phyloP scores from a whole-genome alignment of 2,797 vertebrate genomes.

The Petrocephalus schoutedeni region DNA sequence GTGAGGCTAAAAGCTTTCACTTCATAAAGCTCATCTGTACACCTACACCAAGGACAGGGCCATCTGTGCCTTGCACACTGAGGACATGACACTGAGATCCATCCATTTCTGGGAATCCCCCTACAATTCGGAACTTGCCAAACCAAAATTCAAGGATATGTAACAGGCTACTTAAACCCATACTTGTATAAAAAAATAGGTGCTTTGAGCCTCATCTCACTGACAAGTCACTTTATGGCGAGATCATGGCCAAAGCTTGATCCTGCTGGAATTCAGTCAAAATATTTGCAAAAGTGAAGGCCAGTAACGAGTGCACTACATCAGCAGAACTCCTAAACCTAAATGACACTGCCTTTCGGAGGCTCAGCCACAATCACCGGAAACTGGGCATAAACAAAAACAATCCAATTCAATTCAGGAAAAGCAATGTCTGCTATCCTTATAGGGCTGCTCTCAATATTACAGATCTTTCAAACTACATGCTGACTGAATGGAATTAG shows the following conservation, averaged over 20 bases:
- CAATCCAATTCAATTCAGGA: not conserved
- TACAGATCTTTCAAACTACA: not conserved
- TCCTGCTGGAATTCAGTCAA: not conserved
- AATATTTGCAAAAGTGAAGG: not conserved
- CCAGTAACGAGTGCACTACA: not conserved
- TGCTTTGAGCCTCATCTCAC: not conserved
- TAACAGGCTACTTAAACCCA: not conserved
- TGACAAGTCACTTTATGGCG: not conserved
- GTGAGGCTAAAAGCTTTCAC: not conserved
- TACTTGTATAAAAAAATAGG: not conserved
- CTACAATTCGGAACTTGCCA: not conserved
- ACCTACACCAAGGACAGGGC: slow-evolving; percentile 5
- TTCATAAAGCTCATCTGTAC: not conserved
- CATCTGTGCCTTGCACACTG: not conserved
- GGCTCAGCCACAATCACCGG: not conserved
- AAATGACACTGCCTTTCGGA: not conserved
- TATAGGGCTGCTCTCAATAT: not conserved
- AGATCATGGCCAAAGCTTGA: not conserved
- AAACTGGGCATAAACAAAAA: not conserved
- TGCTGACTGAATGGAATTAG: slow-evolving; percentile 23
- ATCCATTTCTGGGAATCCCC: not conserved
- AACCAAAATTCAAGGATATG: not conserved
- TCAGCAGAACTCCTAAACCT: not conserved
- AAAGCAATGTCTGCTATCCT: slow-evolving; percentile 4
- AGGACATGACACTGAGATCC: not conserved